Percentiles rank a stretch among this genome's conserved stretches.
These are phyloP conservation scores for Sebastes melanostomus DNA, from an alignment of 2,797 vertebrate genomes.

Conservation along the genomic window DNA sequence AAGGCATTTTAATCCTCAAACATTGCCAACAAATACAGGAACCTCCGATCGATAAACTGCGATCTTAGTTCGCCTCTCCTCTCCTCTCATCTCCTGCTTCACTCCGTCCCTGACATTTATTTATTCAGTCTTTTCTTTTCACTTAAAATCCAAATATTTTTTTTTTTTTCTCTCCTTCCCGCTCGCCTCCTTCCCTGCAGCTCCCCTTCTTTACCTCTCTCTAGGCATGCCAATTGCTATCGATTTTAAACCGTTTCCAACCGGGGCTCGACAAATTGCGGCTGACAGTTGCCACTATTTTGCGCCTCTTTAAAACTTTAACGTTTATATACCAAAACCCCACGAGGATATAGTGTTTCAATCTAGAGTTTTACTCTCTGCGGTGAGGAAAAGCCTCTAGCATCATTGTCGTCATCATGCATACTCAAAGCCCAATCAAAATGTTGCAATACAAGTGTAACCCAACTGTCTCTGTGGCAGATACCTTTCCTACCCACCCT, in stretches of 20 bases:
- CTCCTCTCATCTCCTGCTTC: conserved; percentile 9
- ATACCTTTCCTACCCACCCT: not conserved
- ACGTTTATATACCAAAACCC: conserved; percentile 8
- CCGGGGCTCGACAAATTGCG: conserved; percentile 28
- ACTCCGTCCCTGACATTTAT: not conserved
- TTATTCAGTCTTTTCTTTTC: conserved; percentile 18
- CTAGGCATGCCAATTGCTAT: conserved; percentile 34
- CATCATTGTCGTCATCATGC: conserved; percentile 24
- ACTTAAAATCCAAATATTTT: conserved; percentile 18
- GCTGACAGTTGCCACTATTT: conserved; percentile 31
- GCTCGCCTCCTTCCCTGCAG: not conserved
- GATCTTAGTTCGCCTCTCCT: conserved; percentile 21
- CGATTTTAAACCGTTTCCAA: conserved; percentile 37
- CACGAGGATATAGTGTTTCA: conserved; percentile 5
- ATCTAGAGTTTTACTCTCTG: not conserved
- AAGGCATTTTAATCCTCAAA: conserved; percentile 40
- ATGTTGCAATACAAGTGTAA: conserved; percentile 51
- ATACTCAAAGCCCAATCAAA: conserved; percentile 34
- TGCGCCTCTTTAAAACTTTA: conserved; percentile 28
- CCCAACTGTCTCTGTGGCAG: conserved; percentile 1
- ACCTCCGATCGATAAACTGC: conserved; percentile 28
- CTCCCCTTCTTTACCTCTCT: not conserved
- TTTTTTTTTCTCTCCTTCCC: not conserved
- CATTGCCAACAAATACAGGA: conserved; percentile 33
- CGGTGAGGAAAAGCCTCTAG: conserved; percentile 15